Conservation (phyloP, 2,113 vertebrate genomes). For the Xiphophorus maculatus region DNA sequence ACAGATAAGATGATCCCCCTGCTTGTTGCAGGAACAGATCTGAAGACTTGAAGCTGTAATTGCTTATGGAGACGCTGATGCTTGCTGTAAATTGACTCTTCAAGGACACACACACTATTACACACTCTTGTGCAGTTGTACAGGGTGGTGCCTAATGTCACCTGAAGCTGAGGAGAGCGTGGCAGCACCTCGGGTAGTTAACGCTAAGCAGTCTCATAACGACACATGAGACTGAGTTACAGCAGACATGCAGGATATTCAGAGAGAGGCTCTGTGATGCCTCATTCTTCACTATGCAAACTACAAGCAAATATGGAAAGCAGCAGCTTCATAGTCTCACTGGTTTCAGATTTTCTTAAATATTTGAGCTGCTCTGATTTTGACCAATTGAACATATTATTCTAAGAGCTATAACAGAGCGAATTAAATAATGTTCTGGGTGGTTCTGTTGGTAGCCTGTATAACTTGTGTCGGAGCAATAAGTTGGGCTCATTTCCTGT, state of each 20-base stretch:
- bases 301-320: not conserved
- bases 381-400: too few species aligned
- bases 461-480: too few species aligned
- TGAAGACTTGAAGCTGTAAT: conserved; percentile 22
- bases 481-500: too few species aligned
- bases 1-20: conserved; percentile 5
- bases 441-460: too few species aligned
- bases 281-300: not conserved
- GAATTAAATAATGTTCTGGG: too few species aligned
- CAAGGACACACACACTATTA: conserved; percentile 11
- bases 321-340: too few species aligned
- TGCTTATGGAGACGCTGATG: conserved; percentile 32
- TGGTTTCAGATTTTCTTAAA: too few species aligned
- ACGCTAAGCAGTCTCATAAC: conserved; percentile 48
- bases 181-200: conserved; percentile 46
- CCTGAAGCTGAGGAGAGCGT: conserved; percentile 47
- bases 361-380: too few species aligned
- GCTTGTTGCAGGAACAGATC: conserved; percentile 19
- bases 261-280: conserved; percentile 11
- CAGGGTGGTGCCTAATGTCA: conserved; percentile 34
- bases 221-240: conserved; percentile 32
- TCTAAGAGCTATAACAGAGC: too few species aligned
- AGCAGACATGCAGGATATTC: conserved; percentile 18
- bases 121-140: not conserved
- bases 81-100: conserved; percentile 46